Percentiles rank a stretch among this genome's conserved stretches.
phyloP scores from a whole-genome alignment of 2,113 vertebrate species.

The Microtus oregoni region DNA sequence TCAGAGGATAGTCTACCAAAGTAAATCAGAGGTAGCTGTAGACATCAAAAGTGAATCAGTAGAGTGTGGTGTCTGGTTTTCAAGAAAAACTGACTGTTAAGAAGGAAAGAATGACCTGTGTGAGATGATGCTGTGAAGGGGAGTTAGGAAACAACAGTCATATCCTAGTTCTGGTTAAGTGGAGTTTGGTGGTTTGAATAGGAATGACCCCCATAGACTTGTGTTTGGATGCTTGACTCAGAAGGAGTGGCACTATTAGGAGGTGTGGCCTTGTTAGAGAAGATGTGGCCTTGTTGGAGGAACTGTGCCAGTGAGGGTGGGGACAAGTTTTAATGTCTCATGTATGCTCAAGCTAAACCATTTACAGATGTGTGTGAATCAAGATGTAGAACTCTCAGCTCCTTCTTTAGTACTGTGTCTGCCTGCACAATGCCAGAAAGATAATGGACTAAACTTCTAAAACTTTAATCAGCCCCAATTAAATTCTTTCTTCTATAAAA shows the following conservation, averaged over 20 bases:
- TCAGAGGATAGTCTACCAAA: not conserved
- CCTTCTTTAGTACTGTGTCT: too few species aligned
- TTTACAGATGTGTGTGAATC: not conserved
- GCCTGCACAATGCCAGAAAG: too few species aligned
- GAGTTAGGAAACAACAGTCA: not conserved
- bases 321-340: not conserved
- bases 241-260: not conserved
- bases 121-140: not conserved
- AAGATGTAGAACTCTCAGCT: too few species aligned
- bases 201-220: not conserved
- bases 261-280: not conserved
- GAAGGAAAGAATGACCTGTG: not conserved
- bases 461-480: too few species aligned
- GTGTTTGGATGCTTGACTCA: not conserved
- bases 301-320: not conserved
- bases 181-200: not conserved
- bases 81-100: not conserved
- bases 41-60: not conserved
- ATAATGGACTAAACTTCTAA: too few species aligned
- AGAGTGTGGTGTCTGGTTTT: not conserved
- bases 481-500: too few species aligned
- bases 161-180: not conserved
- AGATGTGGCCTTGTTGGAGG: not conserved
- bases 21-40: not conserved
- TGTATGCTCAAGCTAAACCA: not conserved